A percentile compares a stretch with the other conserved stretches of the same genome.
phyloP scores from a whole-genome alignment of 1,140 invertebrate genomes.

The Caenorhabditis remanei region DNA sequence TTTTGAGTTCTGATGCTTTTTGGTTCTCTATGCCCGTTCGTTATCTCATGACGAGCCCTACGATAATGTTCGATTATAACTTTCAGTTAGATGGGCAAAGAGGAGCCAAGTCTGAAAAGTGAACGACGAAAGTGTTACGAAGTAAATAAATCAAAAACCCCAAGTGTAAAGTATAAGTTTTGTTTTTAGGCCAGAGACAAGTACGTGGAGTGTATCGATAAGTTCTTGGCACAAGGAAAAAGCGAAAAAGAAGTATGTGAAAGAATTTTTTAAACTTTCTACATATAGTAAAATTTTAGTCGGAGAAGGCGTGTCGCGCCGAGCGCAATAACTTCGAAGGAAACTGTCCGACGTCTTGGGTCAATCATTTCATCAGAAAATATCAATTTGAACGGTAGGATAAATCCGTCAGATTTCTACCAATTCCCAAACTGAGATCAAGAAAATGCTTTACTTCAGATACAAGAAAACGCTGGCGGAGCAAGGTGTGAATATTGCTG shows the following conservation, averaged over 20 bases:
- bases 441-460: background rate
- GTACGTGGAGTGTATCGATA: constrained; percentile 37
- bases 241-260: constrained; percentile 33
- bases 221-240: constrained; percentile 16
- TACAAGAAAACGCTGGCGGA: constrained; percentile 40
- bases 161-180: background rate
- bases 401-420: background rate
- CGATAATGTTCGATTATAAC: background rate
- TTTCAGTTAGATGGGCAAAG: constrained; percentile 28
- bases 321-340: constrained; percentile 53
- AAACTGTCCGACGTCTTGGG: constrained; percentile 57
- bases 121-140: constrained; percentile 53
- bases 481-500: constrained; percentile 53
- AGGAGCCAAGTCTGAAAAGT: constrained; percentile 40
- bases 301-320: constrained; percentile 13
- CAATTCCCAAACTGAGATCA: background rate
- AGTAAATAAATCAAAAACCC: background rate
- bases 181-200: constrained; percentile 54
- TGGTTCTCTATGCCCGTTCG: background rate
- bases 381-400: constrained; percentile 57
- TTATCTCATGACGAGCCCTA: background rate
- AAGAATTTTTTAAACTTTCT: background rate
- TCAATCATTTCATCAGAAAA: constrained; percentile 57
- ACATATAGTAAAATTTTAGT: background rate
- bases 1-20: background rate